Evolutionary conservation across 2,797 vertebrate genomes (phyloP).

Genomic region (Esox masquinongy): DNA sequence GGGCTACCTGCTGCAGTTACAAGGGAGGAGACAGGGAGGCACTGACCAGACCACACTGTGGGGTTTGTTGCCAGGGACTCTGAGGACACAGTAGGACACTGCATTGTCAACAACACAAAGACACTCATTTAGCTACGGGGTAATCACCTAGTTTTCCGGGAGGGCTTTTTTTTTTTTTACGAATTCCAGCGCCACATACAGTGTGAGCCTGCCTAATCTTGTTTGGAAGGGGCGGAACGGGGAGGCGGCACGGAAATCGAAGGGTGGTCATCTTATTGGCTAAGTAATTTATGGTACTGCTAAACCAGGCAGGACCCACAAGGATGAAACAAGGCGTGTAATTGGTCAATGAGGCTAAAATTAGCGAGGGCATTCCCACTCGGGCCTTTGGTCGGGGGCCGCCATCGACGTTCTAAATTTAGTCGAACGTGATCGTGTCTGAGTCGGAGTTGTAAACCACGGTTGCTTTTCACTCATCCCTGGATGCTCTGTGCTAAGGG

Average conservation of each 20-base stretch:
- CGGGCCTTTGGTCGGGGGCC: neutral
- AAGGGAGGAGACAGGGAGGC: conserved; percentile 42
- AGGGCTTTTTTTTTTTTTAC: conserved; percentile 31
- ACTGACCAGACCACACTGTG: conserved; percentile 65
- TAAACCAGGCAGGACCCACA: conserved; percentile 48
- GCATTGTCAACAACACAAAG: conserved; percentile 75
- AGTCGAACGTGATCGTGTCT: neutral
- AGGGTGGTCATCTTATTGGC: conserved; percentile 71
- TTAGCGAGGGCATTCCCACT: conserved; percentile 50
- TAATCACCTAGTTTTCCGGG: conserved; percentile 69
- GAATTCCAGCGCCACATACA: conserved; percentile 63
- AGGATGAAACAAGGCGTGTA: conserved; percentile 66
- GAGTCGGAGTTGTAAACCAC: neutral
- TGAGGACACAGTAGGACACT: conserved; percentile 68
- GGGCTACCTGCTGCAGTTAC: conserved; percentile 68
- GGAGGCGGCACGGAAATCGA: conserved; percentile 57
- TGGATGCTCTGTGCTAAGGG: neutral
- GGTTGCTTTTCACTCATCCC: neutral
- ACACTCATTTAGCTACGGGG: conserved; percentile 67
- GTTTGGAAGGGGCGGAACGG: conserved; percentile 52
- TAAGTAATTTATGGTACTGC: conserved; percentile 69
- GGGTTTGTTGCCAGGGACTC: conserved; percentile 70
- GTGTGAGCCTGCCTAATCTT: conserved; percentile 60
- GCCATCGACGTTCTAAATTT: neutral
- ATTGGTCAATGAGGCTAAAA: conserved; percentile 62